Evolutionary conservation across 2,888 invertebrate genomes (phyloP), one percentile per base, ranked within the genome.

Genomic region (Acrocyrtus sp.): DNA sequence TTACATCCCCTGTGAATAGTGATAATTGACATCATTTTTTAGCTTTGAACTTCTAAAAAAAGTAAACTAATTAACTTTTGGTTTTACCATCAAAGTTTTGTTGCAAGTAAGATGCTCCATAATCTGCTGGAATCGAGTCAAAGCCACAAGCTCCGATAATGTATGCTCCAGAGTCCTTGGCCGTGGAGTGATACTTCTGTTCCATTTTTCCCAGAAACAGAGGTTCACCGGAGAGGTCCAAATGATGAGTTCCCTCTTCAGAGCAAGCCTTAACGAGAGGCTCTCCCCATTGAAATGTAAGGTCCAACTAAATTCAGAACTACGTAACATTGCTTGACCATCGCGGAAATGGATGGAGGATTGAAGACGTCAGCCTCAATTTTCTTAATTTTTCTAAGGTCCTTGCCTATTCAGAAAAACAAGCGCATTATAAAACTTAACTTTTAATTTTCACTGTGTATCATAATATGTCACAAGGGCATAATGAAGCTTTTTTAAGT

Each of bases 291-390:
- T 94, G 90, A 17, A 5, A 90, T 86, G 84, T 91, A 94, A 0
- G 98, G 98, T 0, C 98, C 98, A 80, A 95, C 94, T 85, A 95
- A 94, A 85, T 97, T 98, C 1, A 96, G 89, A 27, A 99, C 82
- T 1, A 98, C 88, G 81, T 88, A 90, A 8, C 94, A 88, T 80
- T 89, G 89, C 54, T 87, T 85, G 51, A 95, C 92, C 98, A 99
- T 97, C 62, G 87, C 88, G 50, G 86, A 84, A 17, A 99, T 83
- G 0, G 94, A 92, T 45, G 89, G 86, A 69, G 90, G 88, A 83
- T 94, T 90, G 2, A 86, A 86, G 0, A 94, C 87, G 82, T 97
- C 94, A 1, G 79, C 80, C 10, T 61, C 54, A 6, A 80, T 62
- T 39, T 67, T 79, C 1, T 56, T 69, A 15, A 76, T 68, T 15